These are phyloP conservation scores for Axis porcinus DNA, from an alignment of 2,113 vertebrate genomes.

Conservation along the genomic window DNA sequence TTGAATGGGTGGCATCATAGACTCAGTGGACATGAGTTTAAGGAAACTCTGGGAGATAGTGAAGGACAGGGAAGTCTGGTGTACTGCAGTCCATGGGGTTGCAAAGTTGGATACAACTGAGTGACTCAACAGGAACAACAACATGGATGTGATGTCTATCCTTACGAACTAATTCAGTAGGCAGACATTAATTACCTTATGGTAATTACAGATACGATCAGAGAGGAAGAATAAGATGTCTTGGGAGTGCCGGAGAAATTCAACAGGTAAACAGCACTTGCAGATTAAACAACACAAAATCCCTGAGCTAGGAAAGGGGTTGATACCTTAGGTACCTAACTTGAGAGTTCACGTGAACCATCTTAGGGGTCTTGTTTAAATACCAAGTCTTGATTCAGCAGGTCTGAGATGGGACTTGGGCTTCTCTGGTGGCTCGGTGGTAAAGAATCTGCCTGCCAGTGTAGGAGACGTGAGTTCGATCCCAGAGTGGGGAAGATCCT, in stretches of 20 bases:
- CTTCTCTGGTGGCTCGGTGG: not conserved
- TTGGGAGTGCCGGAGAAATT: not conserved
- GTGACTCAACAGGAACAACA: not conserved
- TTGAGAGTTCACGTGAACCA: slow-evolving; percentile 24
- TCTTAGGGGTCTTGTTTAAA: slow-evolving; percentile 42
- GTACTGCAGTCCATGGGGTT: not conserved
- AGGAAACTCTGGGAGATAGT: not conserved
- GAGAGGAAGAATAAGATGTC: not conserved
- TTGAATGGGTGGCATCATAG: not conserved
- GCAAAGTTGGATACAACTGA: not conserved
- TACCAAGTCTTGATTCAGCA: slow-evolving; percentile 44
- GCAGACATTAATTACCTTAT: not conserved
- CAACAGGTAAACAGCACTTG: not conserved
- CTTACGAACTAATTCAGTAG: not conserved
- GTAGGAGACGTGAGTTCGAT: not conserved
- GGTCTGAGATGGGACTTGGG: not conserved
- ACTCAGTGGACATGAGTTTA: not conserved
- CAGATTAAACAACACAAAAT: not conserved
- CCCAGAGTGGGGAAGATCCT: not conserved
- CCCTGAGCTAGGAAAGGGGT: not conserved
- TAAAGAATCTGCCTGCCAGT: not conserved
- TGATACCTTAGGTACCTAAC: slow-evolving; percentile 4
- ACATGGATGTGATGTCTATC: not conserved
- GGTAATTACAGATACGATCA: slow-evolving; percentile 31
- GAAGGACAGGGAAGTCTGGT: not conserved